phyloP scores from a whole-genome alignment of 2,888 invertebrate species.

The Piscicola geometra region DNA sequence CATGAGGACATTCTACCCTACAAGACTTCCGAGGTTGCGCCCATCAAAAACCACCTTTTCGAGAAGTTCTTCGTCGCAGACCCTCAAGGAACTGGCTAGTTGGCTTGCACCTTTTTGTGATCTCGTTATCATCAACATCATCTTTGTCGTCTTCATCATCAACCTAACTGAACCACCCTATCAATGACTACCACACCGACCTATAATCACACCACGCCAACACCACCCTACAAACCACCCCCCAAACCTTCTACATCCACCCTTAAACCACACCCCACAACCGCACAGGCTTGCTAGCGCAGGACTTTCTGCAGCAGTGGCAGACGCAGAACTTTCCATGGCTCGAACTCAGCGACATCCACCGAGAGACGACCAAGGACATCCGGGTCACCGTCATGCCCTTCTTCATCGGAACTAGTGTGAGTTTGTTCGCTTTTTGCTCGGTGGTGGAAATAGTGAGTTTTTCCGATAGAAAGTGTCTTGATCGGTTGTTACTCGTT shows the following conservation, averaged over 20 bases:
- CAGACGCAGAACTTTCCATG: slow-evolving; percentile 95
- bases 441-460: background rate
- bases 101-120: background rate
- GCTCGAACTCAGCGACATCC: slow-evolving; percentile 91
- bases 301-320: slow-evolving; percentile 62
- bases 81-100: slow-evolving; percentile 26
- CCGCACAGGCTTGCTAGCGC: slow-evolving; percentile 29
- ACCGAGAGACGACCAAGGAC: slow-evolving; percentile 92
- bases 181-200: too few relatives aligned
- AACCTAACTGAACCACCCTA: too few relatives aligned
- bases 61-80: slow-evolving; percentile 84
- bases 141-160: background rate
- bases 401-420: slow-evolving; percentile 64
- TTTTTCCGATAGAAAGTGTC: background rate
- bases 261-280: background rate
- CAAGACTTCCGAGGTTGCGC: slow-evolving; percentile 77
- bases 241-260: background rate
- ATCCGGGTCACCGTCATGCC: slow-evolving; percentile 95
- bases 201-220: too few relatives aligned
- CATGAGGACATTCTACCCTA: slow-evolving; percentile 97
- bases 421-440: slow-evolving; percentile 35
- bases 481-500: too few relatives aligned
- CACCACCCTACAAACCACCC: too few relatives aligned
- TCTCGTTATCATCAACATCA: background rate
- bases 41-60: slow-evolving; percentile 89